A percentile compares a stretch with the other conserved stretches of the same genome.
Evolutionary conservation across 2,113 vertebrate species (phyloP).

Genomic region (Ammodytes dubius): DNA sequence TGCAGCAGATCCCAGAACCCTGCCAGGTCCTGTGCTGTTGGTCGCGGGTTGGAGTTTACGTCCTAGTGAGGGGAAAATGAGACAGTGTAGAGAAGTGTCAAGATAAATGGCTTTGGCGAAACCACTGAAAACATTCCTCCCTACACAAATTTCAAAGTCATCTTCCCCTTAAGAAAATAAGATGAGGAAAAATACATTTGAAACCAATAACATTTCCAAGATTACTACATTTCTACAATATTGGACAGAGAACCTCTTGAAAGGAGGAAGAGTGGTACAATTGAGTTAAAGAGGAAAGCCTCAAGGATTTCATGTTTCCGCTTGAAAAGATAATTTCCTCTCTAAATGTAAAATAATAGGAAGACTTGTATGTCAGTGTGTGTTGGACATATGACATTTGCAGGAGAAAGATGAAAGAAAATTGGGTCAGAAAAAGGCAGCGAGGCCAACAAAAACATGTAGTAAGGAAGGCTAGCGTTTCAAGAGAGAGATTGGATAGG

Average conservation of each 20-base stretch:
- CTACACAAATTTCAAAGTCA: background rate
- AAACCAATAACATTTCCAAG: slow-evolving; percentile 4
- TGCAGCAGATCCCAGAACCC: slow-evolving; percentile 99
- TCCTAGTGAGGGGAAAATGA: slow-evolving; percentile 81
- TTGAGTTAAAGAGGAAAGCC: background rate
- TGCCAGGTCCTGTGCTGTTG: slow-evolving; percentile 97
- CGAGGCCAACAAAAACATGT: slow-evolving; percentile 1
- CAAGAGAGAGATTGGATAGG: background rate
- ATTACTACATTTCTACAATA: slow-evolving; percentile 15
- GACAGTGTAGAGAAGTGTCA: background rate
- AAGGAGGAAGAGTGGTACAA: background rate
- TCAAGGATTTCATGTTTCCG: background rate
- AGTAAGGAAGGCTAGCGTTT: background rate
- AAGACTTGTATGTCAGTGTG: background rate
- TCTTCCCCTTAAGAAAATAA: slow-evolving; percentile 3
- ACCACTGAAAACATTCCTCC: slow-evolving; percentile 16
- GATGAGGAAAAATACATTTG: slow-evolving; percentile 23
- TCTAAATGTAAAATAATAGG: background rate
- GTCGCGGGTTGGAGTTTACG: slow-evolving; percentile 91
- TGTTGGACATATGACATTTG: background rate
- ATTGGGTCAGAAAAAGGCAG: background rate
- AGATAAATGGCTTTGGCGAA: slow-evolving; percentile 18
- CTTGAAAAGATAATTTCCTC: background rate
- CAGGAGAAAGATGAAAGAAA: slow-evolving; percentile 6
- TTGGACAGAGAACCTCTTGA: background rate